Conservation (phyloP, 2,888 invertebrate genomes). For the Parascotia fuliginaria region DNA sequence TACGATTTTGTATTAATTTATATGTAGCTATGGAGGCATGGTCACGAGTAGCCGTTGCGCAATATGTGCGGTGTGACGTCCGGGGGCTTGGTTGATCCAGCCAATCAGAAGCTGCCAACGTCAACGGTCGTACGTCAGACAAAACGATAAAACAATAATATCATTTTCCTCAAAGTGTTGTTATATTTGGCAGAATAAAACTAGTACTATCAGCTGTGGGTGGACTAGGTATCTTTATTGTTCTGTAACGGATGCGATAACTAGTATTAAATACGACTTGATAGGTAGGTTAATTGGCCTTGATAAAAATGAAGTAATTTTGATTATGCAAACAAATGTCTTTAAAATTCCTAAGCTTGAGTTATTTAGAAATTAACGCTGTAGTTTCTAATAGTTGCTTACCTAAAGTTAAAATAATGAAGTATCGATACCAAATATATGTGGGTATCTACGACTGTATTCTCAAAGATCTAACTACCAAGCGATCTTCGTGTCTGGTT, state of each 20-base stretch:
- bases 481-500: no score
- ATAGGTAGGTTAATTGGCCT: neutral
- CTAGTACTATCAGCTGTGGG: conserved; percentile 21
- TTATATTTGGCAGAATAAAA: conserved; percentile 25
- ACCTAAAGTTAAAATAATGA: neutral
- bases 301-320: conserved; percentile 3
- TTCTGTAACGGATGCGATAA: conserved; percentile 5
- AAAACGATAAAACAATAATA: conserved; percentile 23
- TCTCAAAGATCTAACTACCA: no score
- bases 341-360: neutral
- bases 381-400: neutral
- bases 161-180: conserved; percentile 24
- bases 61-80: conserved; percentile 60
- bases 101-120: conserved; percentile 53
- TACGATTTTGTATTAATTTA: conserved; percentile 33
- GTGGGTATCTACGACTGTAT: no score
- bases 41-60: conserved; percentile 57
- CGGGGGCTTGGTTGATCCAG: conserved; percentile 67
- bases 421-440: no score
- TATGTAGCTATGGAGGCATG: conserved; percentile 38
- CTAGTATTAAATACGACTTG: neutral
- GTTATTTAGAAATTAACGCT: neutral
- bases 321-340: conserved; percentile 1
- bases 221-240: conserved; percentile 1
- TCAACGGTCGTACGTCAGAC: conserved; percentile 36